These are phyloP conservation scores for Eueremaeus valkanovi DNA, from an alignment of 2,888 invertebrate genomes.

Conservation along the genomic window DNA sequence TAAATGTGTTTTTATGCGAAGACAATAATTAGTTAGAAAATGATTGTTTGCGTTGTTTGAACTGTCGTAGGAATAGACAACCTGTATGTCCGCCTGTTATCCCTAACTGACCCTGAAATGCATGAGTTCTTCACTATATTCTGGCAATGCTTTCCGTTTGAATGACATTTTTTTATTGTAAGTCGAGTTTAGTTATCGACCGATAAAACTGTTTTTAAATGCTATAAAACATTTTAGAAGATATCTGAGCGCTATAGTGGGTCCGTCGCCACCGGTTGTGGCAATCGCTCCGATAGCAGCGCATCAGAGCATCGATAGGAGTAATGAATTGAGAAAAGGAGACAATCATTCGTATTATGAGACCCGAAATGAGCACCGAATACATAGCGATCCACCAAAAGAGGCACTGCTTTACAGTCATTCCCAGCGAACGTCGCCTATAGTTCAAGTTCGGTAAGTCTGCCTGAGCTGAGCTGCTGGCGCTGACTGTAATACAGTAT, in stretches of 20 bases:
- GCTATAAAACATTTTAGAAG: neutral
- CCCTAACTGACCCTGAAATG: neutral
- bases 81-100: too few species aligned
- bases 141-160: too few species aligned
- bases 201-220: too few species aligned
- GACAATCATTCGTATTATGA: neutral
- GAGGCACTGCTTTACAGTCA: neutral
- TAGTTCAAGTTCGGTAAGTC: slow-evolving; percentile 15
- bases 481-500: too few species aligned
- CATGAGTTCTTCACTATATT: neutral
- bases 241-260: neutral
- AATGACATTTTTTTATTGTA: too few species aligned
- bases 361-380: neutral
- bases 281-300: slow-evolving; percentile 23
- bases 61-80: too few species aligned
- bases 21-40: too few species aligned
- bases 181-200: too few species aligned
- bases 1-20: too few species aligned
- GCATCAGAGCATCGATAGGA: slow-evolving; percentile 19
- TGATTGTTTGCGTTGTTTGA: too few species aligned
- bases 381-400: slow-evolving; percentile 7
- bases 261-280: neutral
- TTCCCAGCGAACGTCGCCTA: slow-evolving; percentile 1
- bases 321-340: neutral
- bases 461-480: neutral